A percentile compares a stretch with the other conserved stretches of the same genome.
These are phyloP conservation scores for Calephelis nemesis DNA, from an alignment of 1,140 invertebrate species.

Conservation along the genomic window DNA sequence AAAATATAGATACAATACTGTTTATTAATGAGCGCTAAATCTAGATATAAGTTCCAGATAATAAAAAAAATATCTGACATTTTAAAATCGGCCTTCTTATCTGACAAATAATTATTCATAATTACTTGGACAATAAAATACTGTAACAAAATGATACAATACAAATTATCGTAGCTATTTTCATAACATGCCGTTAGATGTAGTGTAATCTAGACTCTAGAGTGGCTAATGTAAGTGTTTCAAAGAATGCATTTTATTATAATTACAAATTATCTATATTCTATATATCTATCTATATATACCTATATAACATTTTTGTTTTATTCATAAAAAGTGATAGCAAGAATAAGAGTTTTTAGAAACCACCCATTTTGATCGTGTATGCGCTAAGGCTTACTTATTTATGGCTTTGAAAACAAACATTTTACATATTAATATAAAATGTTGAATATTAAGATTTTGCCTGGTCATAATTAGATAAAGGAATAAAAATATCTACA, in stretches of 20 bases:
- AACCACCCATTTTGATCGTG: not conserved
- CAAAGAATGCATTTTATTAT: slow-evolving; percentile 17
- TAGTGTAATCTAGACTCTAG: slow-evolving; percentile 10
- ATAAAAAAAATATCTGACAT: too few species aligned
- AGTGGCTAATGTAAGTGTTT: slow-evolving; percentile 16
- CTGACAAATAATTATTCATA: too few species aligned
- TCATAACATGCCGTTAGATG: slow-evolving; percentile 19
- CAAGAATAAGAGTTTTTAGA: not conserved
- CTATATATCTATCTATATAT: too few species aligned
- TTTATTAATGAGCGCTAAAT: too few species aligned
- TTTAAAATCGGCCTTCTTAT: too few species aligned
- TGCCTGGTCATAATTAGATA: too few species aligned
- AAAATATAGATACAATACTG: too few species aligned
- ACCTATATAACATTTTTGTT: too few species aligned
- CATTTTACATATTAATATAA: not conserved
- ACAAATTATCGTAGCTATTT: slow-evolving; percentile 18
- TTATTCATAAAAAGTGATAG: not conserved
- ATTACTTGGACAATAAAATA: not conserved
- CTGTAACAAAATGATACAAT: slow-evolving; percentile 21
- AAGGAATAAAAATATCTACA: too few species aligned
- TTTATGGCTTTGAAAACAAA: not conserved
- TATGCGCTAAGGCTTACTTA: not conserved
- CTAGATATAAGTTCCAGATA: too few species aligned
- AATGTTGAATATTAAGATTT: not conserved
- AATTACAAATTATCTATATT: slow-evolving; percentile 6